These are phyloP conservation scores for Bombus haemorrhoidalis DNA, from an alignment of 1,140 invertebrate species.

Conservation along the genomic window DNA sequence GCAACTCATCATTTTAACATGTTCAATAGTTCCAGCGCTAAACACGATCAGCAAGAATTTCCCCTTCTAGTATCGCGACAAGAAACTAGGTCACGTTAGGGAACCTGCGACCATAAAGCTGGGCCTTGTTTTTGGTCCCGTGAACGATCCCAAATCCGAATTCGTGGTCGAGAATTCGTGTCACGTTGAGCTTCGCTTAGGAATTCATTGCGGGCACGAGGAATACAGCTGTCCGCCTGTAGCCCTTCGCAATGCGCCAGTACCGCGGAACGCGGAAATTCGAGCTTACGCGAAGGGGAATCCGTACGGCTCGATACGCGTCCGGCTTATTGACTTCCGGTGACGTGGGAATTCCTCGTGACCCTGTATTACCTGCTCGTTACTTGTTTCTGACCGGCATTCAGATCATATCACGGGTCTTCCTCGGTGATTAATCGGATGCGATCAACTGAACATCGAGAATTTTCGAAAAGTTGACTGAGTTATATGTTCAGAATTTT, in stretches of 20 bases:
- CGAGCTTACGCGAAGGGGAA: conserved; percentile 58
- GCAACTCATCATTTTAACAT: neutral
- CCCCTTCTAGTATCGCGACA: neutral
- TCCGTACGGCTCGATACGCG: conserved; percentile 47
- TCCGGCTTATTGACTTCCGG: conserved; percentile 66
- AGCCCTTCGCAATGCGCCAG: conserved; percentile 27
- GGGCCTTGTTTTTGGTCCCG: conserved; percentile 26
- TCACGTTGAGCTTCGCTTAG: conserved; percentile 37
- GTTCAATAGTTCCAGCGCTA: neutral
- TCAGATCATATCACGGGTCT: neutral
- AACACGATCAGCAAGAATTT: neutral
- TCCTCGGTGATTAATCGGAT: neutral
- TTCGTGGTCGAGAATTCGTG: conserved; percentile 18
- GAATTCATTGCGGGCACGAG: conserved; percentile 47
- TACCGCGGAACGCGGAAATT: conserved; percentile 64
- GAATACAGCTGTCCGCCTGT: conserved; percentile 49
- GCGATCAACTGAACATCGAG: neutral
- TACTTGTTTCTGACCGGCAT: conserved; percentile 12
- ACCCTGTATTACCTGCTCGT: conserved; percentile 48
- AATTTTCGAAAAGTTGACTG: neutral
- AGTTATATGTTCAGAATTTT: neutral
- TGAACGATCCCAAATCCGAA: neutral
- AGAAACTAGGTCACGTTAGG: neutral
- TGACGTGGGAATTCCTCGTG: conserved; percentile 46
- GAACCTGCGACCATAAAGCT: neutral